These are phyloP conservation scores for Holacanthella duospinosa DNA, from an alignment of 2,888 invertebrate genomes.

Conservation along the genomic window DNA sequence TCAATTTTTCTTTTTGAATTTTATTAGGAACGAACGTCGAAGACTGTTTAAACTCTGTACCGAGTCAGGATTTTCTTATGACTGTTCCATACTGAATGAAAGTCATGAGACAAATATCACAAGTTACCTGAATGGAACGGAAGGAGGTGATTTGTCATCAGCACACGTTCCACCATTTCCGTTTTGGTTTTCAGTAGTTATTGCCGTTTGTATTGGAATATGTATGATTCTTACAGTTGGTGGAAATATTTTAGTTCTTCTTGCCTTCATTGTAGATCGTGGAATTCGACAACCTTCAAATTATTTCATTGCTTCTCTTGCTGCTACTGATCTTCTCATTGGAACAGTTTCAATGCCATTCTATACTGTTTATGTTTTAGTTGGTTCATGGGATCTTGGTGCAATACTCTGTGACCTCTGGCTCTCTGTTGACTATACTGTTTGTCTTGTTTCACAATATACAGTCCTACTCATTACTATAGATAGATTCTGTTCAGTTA, in stretches of 20 bases:
- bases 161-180: constrained; percentile 67
- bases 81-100: constrained; percentile 33
- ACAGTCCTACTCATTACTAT: constrained; percentile 97
- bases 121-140: constrained; percentile 10
- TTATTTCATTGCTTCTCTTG: constrained; percentile 97
- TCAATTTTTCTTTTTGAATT: too few relatives aligned
- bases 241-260: constrained; percentile 87
- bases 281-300: constrained; percentile 83
- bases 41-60: constrained; percentile 15
- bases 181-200: constrained; percentile 77
- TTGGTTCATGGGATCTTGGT: constrained; percentile 94
- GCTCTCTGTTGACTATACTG: constrained; percentile 70
- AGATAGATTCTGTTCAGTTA: constrained; percentile 96
- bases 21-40: constrained; percentile 29
- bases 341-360: constrained; percentile 98
- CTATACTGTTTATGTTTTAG: constrained; percentile 92
- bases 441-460: constrained; percentile 96
- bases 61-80: constrained; percentile 28
- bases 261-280: constrained; percentile 77
- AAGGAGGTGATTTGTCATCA: constrained; percentile 21
- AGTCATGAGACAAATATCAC: constrained; percentile 13
- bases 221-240: constrained; percentile 86
- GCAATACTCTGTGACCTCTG: constrained; percentile 53
- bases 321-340: constrained; percentile 92
- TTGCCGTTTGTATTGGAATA: constrained; percentile 72